phyloP scores from a whole-genome alignment of 92 coral and sea anemone genomes.

The Phenganax marumi region DNA sequence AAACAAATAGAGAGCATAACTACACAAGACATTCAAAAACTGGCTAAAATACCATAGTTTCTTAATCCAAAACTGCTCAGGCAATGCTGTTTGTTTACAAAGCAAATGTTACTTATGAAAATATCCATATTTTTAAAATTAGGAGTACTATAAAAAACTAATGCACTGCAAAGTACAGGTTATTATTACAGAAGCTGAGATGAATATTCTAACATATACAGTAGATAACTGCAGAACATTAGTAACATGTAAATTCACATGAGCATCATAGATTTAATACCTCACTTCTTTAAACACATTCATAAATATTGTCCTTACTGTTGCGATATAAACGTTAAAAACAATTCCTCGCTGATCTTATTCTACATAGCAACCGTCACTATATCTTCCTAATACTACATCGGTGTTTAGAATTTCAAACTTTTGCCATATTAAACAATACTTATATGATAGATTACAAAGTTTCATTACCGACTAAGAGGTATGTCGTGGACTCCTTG shows the following conservation, averaged over 20 bases:
- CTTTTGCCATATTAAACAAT: not conserved
- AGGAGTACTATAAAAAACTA: no score
- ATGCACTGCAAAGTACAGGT: no score
- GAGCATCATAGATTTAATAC: not conserved
- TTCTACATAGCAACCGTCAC: not conserved
- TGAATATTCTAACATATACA: no score
- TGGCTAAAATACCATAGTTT: not conserved
- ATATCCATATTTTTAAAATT: not conserved
- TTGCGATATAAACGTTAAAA: not conserved
- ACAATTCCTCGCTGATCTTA: not conserved
- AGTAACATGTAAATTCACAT: not conserved
- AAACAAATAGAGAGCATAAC: not conserved
- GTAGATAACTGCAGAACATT: no score
- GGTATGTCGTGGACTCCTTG: slow-evolving; percentile 80
- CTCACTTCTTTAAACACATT: not conserved
- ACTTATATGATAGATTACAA: not conserved
- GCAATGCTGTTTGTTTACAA: not conserved
- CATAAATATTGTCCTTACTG: not conserved
- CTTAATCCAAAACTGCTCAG: not conserved
- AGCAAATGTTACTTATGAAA: not conserved
- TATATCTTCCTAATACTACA: not conserved
- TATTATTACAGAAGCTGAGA: no score
- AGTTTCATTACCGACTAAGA: slow-evolving; percentile 28
- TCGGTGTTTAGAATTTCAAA: not conserved
- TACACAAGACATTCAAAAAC: no score